A percentile compares a stretch with the other conserved stretches of the same genome.
Conservation (phyloP, 2,888 invertebrate species). For the Acleris literana region DNA sequence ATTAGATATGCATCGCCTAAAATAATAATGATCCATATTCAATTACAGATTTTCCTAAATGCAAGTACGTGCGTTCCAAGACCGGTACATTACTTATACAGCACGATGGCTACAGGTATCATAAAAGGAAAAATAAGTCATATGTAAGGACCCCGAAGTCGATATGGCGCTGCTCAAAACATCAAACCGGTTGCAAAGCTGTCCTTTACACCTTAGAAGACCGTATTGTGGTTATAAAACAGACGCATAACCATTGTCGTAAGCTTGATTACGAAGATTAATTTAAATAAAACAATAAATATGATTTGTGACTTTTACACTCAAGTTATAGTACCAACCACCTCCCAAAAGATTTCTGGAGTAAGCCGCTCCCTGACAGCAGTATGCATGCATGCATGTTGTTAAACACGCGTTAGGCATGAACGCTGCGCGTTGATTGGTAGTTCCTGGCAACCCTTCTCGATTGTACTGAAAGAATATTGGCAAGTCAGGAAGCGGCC, state of each 20-base stretch:
- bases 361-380: too few relatives aligned
- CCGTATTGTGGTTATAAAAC: neutral
- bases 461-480: too few relatives aligned
- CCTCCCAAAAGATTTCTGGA: too few relatives aligned
- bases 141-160: neutral
- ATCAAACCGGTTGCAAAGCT: slow-evolving; percentile 9
- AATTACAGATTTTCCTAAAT: slow-evolving; percentile 3
- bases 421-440: too few relatives aligned
- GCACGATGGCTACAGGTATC: slow-evolving; percentile 8
- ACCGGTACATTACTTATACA: neutral
- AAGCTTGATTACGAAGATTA: neutral
- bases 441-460: too few relatives aligned
- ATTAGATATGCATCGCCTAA: neutral
- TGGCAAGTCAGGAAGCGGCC: too few relatives aligned
- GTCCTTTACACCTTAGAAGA: slow-evolving; percentile 11
- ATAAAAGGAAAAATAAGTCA: neutral
- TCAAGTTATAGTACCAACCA: too few relatives aligned
- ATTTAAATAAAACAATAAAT: neutral
- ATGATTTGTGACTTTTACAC: too few relatives aligned
- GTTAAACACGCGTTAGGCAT: too few relatives aligned
- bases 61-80: slow-evolving; percentile 8
- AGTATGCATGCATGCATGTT: too few relatives aligned
- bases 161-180: slow-evolving; percentile 3
- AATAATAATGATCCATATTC: too few relatives aligned
- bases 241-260: slow-evolving; percentile 1